Evolutionary conservation across 1,140 invertebrate species (phyloP).

Genomic region (Cyclargus thomasi): DNA sequence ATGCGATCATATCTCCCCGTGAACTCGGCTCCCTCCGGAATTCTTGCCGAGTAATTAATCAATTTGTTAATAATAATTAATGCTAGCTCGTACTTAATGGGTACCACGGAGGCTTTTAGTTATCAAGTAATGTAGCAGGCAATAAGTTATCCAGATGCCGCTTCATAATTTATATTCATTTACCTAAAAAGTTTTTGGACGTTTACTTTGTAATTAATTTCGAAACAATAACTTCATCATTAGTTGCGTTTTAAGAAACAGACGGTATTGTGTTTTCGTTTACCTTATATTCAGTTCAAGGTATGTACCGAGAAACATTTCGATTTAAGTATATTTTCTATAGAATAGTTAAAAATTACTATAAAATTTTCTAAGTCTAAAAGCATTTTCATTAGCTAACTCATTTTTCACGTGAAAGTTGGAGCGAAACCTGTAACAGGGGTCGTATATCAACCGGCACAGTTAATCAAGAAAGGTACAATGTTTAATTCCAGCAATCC

Average conservation of each 20-base stretch:
- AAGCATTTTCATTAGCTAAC: not conserved
- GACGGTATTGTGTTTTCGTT: not conserved
- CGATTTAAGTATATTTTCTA: not conserved
- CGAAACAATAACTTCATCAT: not conserved
- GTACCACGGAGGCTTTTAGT: slow-evolving; percentile 24
- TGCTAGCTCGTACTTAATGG: slow-evolving; percentile 27
- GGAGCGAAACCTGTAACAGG: not conserved
- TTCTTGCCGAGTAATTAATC: slow-evolving; percentile 42
- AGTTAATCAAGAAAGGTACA: slow-evolving; percentile 2
- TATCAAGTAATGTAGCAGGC: slow-evolving; percentile 13
- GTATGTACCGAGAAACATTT: too few species aligned
- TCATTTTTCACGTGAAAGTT: not conserved
- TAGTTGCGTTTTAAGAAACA: not conserved
- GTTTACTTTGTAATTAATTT: not conserved
- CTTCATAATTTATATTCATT: slow-evolving; percentile 5
- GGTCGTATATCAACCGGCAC: not conserved
- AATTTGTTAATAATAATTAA: slow-evolving; percentile 47
- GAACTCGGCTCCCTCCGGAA: slow-evolving; percentile 17
- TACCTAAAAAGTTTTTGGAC: not conserved
- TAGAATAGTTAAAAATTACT: too few species aligned
- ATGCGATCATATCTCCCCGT: slow-evolving; percentile 20
- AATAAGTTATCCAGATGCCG: slow-evolving; percentile 6
- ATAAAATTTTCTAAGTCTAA: not conserved
- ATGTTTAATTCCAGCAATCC: slow-evolving; percentile 13
- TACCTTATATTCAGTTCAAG: too few species aligned